phyloP scores from a whole-genome alignment of 2,888 invertebrate species.

The Nephrotoma flavescens region DNA sequence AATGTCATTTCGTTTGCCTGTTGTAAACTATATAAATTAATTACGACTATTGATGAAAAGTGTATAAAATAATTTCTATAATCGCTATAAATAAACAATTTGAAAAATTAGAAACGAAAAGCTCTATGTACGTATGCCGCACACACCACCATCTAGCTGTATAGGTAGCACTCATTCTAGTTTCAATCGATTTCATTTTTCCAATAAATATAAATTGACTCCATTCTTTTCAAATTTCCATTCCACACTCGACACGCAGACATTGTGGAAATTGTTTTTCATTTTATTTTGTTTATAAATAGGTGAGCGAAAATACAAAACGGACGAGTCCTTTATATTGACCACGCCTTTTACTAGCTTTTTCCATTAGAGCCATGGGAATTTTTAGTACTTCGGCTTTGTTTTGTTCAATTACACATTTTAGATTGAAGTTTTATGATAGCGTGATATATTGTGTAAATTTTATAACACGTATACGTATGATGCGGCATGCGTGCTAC shows the following conservation, averaged over 20 bases:
- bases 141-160: background rate
- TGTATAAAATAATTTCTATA: background rate
- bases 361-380: background rate
- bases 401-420: background rate
- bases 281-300: background rate
- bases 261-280: background rate
- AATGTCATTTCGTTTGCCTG: background rate
- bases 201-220: background rate
- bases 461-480: background rate
- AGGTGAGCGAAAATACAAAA: background rate
- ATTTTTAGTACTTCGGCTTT: background rate
- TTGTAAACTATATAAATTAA: background rate
- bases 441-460: background rate
- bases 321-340: background rate
- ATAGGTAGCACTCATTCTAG: background rate
- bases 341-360: background rate
- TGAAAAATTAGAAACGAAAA: background rate
- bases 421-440: background rate
- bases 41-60: background rate
- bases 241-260: background rate
- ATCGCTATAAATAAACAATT: background rate
- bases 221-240: background rate
- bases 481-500: background rate
- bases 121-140: background rate
- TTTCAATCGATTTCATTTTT: background rate